phyloP scores from a whole-genome alignment of 2,797 vertebrate genomes.

The Sebastes steindachneri region DNA sequence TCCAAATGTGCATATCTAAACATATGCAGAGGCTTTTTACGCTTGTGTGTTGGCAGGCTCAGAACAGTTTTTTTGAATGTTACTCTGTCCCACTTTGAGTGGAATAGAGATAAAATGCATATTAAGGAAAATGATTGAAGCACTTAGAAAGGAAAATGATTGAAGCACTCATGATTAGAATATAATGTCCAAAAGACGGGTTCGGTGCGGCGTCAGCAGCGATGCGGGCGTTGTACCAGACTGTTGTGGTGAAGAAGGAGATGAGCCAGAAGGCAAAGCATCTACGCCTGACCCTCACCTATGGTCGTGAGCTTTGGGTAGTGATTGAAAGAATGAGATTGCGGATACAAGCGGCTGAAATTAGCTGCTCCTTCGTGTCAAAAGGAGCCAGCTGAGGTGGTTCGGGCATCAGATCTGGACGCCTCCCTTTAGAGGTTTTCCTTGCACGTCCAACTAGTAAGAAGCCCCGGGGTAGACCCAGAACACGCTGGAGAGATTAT shows the following conservation, averaged over 20 bases:
- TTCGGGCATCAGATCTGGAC: too few species aligned
- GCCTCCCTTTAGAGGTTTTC: too few species aligned
- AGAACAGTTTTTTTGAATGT: constrained; percentile 20
- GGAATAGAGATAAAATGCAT: constrained; percentile 21
- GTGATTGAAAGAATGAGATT: not conserved
- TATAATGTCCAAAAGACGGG: not conserved
- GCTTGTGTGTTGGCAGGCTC: constrained; percentile 14
- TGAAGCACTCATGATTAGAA: not conserved
- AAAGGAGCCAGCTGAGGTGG: too few species aligned
- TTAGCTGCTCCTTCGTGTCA: not conserved
- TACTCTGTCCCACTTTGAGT: constrained; percentile 27
- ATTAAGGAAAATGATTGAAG: not conserved
- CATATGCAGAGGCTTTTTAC: constrained; percentile 26
- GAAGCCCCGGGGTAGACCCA: not conserved
- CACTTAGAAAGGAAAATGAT: not conserved
- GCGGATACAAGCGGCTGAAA: not conserved
- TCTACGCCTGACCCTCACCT: not conserved
- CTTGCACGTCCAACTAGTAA: not conserved
- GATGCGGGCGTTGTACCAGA: too few species aligned
- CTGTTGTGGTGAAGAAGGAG: not conserved
- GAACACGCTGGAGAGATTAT: not conserved
- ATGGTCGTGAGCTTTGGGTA: not conserved
- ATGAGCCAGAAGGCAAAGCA: not conserved
- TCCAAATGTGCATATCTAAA: constrained; percentile 40
- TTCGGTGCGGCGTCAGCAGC: rapidly evolving